Conservation (phyloP, 1,140 invertebrate species). For the Dinothrombium tinctorium region DNA sequence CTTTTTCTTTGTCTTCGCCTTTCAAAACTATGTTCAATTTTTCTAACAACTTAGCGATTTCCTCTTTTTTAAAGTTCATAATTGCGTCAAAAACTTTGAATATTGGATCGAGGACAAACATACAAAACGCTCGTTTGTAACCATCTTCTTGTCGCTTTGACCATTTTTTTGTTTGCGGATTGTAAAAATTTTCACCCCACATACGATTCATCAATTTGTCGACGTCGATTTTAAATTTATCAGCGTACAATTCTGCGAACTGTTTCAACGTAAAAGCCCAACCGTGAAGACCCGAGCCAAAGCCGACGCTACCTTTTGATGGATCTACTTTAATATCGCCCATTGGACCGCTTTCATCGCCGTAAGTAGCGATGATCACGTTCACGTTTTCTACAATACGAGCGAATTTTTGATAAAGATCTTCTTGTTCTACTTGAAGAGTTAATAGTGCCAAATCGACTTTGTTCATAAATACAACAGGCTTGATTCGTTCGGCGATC, state of each 20-base stretch:
- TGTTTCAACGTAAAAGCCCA: conserved; percentile 99
- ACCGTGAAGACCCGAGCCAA: conserved; percentile 92
- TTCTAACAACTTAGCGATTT: conserved; percentile 53
- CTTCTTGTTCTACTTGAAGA: conserved; percentile 47
- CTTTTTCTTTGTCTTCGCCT: conserved; percentile 84
- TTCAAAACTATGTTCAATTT: conserved; percentile 81
- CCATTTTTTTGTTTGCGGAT: conserved; percentile 93
- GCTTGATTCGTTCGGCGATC: conserved; percentile 35
- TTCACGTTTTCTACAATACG: conserved; percentile 99
- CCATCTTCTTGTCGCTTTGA: conserved; percentile 49
- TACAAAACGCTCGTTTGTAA: conserved; percentile 92
- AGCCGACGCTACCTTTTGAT: conserved; percentile 78
- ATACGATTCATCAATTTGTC: conserved; percentile 82
- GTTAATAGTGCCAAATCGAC: conserved; percentile 34
- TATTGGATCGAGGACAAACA: conserved; percentile 96
- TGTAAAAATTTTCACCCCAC: conserved; percentile 97
- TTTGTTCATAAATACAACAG: conserved; percentile 38
- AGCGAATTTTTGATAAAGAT: conserved; percentile 97
- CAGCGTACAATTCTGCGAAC: conserved; percentile 95
- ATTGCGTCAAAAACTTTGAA: conserved; percentile 95
- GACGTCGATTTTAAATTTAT: conserved; percentile 93
- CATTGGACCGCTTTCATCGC: conserved; percentile 91
- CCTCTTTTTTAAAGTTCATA: conserved; percentile 95
- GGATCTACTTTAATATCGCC: conserved; percentile 54
- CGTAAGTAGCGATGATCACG: conserved; percentile 99